Evolutionary conservation across 2,797 vertebrate genomes (phyloP), one percentile per base, ranked within the genome.

Genomic region (Numenius phaeopus): DNA sequence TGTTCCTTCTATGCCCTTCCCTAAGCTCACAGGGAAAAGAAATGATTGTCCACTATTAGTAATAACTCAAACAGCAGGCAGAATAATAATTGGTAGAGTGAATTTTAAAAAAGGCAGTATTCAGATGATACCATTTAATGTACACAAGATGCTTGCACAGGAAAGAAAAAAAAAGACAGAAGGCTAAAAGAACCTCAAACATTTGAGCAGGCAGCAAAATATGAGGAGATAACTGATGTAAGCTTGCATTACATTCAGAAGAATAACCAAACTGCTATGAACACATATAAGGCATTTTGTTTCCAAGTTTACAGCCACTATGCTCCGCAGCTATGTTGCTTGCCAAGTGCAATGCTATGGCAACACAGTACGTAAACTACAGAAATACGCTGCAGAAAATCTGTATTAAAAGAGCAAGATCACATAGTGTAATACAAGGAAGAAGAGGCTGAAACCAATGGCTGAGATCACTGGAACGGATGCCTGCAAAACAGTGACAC

Each of bases 251-350:
- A 58, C 17, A 37, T 62, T 73, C 2, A 0, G 24, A 71, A 94
- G 8, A 81, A 84, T 11, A 91, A 82, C 34, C 18, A 34, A 65
- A 72, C 12, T 15, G 13, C 1, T 62, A 81, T 0, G 24, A 93
- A 58, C 22, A 69, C 8, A 32, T 42, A 77, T 42, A 83, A 70
- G 9, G n/a, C 39, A 83, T 61, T 89, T 49, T 49, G 22, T 87
- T 89, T 62, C 73, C 44, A 50, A 70, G 81, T 49, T 95, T 30
- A 87, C 21, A 89, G 47, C 44, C 34, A 77, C 44, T n/a, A 34
- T n/a, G 42, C 52, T 58, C 57, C 78, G 65, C 52, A 87, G 65
- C n/a, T 30, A 15, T 12, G 2, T 6, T n/a, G 64, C 64, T 64
- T 77, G 59, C 11, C 27, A 86, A 91, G 57, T 46, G 18, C 32